Conservation (phyloP, 2,113 vertebrate species). For the Syrrhaptes paradoxus region DNA sequence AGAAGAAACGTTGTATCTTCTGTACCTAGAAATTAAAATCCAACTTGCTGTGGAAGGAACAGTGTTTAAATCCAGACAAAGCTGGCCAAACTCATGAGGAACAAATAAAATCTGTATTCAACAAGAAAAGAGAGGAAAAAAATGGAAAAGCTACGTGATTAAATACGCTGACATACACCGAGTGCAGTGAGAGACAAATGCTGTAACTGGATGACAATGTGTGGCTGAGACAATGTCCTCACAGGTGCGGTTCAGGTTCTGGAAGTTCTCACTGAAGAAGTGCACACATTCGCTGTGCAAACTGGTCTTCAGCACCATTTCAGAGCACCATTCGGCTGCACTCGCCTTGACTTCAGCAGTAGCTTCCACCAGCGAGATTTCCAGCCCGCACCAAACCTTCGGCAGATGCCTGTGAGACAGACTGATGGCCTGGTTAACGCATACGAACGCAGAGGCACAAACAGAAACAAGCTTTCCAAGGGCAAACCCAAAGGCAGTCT, state of each 20-base stretch:
- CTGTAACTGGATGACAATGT: too few relatives aligned
- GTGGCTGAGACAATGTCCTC: too few relatives aligned
- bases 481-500: not conserved
- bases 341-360: not conserved
- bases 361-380: not conserved
- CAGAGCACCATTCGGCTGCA: fast-evolving
- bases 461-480: not conserved
- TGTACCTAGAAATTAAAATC: not conserved
- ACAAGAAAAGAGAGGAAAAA: too few relatives aligned
- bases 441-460: not conserved
- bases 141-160: not conserved
- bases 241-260: too few relatives aligned
- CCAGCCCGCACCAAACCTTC: not conserved
- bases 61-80: not conserved
- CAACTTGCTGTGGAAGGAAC: not conserved
- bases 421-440: not conserved
- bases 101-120: not conserved
- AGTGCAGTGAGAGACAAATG: too few relatives aligned
- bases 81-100: too few relatives aligned
- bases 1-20: not conserved
- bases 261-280: not conserved
- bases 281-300: fast-evolving
- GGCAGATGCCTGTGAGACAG: too few relatives aligned
- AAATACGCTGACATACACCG: fast-evolving
- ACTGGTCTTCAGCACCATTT: too few relatives aligned